Conservation (phyloP, 1,140 invertebrate genomes). For the Zaprionus capensis region DNA sequence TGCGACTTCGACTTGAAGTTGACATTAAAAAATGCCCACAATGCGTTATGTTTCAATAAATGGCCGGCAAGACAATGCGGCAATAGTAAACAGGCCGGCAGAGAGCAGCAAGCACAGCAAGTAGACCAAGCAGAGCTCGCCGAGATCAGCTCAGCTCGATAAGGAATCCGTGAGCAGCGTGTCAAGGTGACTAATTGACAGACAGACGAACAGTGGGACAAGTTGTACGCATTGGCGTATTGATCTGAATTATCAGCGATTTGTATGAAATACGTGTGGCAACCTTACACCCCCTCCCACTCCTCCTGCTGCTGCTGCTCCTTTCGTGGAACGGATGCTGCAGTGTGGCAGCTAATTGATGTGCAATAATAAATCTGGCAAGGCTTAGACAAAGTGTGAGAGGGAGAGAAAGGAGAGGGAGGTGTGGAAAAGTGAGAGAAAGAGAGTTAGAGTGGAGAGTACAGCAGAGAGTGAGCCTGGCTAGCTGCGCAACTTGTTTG, state of each 20-base stretch:
- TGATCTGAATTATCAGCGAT: constrained; percentile 75
- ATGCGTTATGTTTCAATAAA: constrained; percentile 78
- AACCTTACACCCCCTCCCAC: neutral
- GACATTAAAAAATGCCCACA: constrained; percentile 78
- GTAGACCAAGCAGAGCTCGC: neutral
- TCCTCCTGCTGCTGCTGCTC: neutral
- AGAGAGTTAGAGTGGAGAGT: too few species aligned
- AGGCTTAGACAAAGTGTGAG: neutral
- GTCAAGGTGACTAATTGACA: constrained; percentile 72
- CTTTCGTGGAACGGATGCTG: constrained; percentile 2
- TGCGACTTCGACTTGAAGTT: constrained; percentile 23
- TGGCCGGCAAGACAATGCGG: constrained; percentile 56
- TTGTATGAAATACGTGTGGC: constrained; percentile 62
- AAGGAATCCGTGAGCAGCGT: constrained; percentile 51
- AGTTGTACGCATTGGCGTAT: constrained; percentile 42
- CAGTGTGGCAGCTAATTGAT: constrained; percentile 68
- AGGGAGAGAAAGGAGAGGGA: neutral
- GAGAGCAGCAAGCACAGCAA: neutral
- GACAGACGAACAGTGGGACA: constrained; percentile 34
- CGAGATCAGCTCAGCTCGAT: constrained; percentile 36
- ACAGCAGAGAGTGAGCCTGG: neutral
- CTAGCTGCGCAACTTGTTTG: constrained; percentile 12
- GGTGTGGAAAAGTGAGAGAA: neutral
- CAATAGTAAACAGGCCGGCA: constrained; percentile 69
- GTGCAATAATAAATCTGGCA: constrained; percentile 68